phyloP scores from a whole-genome alignment of 2,113 vertebrate species.

The Canis aureus region DNA sequence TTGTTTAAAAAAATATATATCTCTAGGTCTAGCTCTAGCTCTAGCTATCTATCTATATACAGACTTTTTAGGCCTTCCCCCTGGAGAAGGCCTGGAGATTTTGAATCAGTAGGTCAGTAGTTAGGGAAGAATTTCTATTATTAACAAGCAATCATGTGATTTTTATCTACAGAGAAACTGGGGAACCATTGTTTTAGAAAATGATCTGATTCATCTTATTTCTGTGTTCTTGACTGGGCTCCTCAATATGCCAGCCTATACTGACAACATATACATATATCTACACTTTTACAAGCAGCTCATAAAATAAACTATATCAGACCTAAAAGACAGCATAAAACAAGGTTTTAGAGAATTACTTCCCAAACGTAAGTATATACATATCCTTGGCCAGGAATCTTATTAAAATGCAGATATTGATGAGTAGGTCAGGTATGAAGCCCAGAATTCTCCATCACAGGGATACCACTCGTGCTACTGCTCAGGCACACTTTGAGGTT shows the following conservation, averaged over 20 bases:
- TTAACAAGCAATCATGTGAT: background rate
- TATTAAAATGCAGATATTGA: background rate
- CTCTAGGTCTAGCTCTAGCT: no score
- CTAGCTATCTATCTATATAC: background rate
- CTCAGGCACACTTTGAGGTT: background rate
- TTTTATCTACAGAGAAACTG: background rate
- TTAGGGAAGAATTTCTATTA: background rate
- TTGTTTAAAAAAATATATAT: background rate
- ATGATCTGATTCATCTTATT: background rate
- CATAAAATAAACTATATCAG: background rate
- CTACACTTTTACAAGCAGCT: slow-evolving; percentile 7
- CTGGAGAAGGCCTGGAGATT: background rate
- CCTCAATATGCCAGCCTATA: background rate
- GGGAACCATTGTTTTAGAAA: background rate
- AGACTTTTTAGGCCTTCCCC: background rate
- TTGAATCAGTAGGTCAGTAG: background rate
- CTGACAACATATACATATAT: background rate
- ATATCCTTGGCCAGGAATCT: background rate
- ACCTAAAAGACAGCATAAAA: background rate
- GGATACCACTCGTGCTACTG: background rate
- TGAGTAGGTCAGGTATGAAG: background rate
- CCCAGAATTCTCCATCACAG: background rate
- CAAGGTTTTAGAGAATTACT: slow-evolving; percentile 28
- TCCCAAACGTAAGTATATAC: background rate
- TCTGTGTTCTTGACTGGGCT: background rate